These are phyloP conservation scores for Scaptomyza graminum DNA, from an alignment of 1,140 invertebrate genomes.

Conservation along the genomic window DNA sequence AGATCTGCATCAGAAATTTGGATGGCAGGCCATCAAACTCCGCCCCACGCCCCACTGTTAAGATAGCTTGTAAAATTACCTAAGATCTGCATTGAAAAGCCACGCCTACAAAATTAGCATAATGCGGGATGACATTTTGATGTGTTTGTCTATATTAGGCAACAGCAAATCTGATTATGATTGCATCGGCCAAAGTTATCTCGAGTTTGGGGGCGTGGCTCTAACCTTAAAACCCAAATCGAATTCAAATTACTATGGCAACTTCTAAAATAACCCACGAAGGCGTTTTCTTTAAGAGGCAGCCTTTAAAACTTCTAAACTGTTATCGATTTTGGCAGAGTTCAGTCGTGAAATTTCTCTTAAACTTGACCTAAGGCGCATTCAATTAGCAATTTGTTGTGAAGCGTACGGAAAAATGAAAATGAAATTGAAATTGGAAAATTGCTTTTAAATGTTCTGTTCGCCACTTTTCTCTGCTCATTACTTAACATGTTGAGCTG, in stretches of 20 bases:
- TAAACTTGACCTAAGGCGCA: constrained; percentile 1
- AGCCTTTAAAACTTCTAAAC: not conserved
- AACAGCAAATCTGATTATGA: constrained; percentile 52
- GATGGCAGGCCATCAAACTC: too few species aligned
- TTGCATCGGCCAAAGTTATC: constrained; percentile 27
- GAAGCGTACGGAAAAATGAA: constrained; percentile 12
- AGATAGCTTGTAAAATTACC: too few species aligned
- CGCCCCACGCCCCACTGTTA: too few species aligned
- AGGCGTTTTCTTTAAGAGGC: not conserved
- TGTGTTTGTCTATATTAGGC: constrained; percentile 36
- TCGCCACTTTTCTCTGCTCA: constrained; percentile 41
- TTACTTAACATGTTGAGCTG: constrained; percentile 29
- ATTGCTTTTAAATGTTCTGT: constrained; percentile 30
- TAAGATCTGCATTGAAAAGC: too few species aligned
- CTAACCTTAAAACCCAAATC: not conserved
- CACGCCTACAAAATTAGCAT: constrained; percentile 59
- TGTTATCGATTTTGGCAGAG: constrained; percentile 20
- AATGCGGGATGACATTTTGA: constrained; percentile 36
- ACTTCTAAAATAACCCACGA: not conserved
- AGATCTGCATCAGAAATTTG: too few species aligned
- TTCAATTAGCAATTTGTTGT: constrained; percentile 39
- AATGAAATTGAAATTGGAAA: constrained; percentile 33
- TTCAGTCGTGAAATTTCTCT: not conserved
- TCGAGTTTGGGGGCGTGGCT: constrained; percentile 44
- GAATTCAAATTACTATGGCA: not conserved